Percentiles rank a stretch among this genome's conserved stretches.
Conservation (phyloP, 2,113 vertebrate species). For the Tor tambroides region DNA sequence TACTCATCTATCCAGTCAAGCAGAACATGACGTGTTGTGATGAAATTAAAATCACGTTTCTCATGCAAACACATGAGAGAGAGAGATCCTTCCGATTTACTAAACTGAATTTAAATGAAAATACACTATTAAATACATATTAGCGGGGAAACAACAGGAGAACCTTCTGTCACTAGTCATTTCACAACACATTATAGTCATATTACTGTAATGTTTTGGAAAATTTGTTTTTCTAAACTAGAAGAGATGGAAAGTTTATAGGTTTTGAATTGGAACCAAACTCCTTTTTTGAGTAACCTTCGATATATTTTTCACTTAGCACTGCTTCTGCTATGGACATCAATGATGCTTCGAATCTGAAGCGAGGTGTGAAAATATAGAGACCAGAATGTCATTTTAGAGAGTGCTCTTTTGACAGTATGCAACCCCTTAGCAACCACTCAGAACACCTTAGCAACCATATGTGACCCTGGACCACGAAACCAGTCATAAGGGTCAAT, state of each 20-base stretch:
- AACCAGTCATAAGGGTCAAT: no score
- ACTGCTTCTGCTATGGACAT: not conserved
- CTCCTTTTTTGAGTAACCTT: not conserved
- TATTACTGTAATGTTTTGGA: not conserved
- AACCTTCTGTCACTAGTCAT: conserved; percentile 18
- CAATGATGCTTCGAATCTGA: not conserved
- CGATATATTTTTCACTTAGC: not conserved
- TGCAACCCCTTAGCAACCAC: not conserved
- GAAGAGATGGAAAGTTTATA: not conserved
- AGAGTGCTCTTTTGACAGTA: not conserved
- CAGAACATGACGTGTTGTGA: conserved; percentile 10
- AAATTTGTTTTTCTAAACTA: not conserved
- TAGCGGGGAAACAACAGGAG: conserved; percentile 31
- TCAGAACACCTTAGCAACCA: not conserved
- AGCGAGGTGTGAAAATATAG: not conserved
- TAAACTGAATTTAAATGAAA: conserved; percentile 50
- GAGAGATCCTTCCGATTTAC: not conserved
- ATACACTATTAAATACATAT: conserved; percentile 46
- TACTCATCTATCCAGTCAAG: conserved; percentile 52
- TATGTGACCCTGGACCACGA: no score
- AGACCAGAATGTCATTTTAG: not conserved
- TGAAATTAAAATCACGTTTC: conserved; percentile 37
- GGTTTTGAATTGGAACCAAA: not conserved
- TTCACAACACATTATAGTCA: conserved; percentile 30
- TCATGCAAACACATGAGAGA: conserved; percentile 21